These are phyloP conservation scores for Drosophila equinoxialis DNA, from an alignment of 1,140 invertebrate genomes.

Conservation along the genomic window DNA sequence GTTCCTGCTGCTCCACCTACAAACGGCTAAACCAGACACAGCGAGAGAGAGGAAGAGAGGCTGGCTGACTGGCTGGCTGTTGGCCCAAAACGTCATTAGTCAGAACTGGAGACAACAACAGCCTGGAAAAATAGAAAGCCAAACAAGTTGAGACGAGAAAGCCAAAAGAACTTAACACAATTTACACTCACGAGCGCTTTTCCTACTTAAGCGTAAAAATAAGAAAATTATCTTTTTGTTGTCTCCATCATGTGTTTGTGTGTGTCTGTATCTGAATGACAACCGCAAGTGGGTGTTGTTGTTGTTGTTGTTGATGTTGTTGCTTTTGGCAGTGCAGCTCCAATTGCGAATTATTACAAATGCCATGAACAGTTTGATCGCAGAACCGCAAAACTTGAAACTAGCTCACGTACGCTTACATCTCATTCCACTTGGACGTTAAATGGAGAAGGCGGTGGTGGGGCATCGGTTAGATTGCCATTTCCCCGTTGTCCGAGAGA, in stretches of 20 bases:
- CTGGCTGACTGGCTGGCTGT: slow-evolving; percentile 14
- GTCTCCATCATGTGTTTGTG: slow-evolving; percentile 3
- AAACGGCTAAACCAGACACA: slow-evolving; percentile 26
- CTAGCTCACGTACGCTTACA: slow-evolving; percentile 50
- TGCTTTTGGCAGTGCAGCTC: slow-evolving; percentile 47
- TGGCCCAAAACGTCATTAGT: slow-evolving; percentile 71
- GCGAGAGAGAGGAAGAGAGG: slow-evolving; percentile 12
- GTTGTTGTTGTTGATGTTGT: slow-evolving; percentile 16
- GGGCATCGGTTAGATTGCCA: neutral
- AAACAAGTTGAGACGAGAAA: slow-evolving; percentile 54
- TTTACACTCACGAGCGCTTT: slow-evolving; percentile 78
- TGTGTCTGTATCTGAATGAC: slow-evolving; percentile 43
- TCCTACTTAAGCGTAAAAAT: slow-evolving; percentile 69
- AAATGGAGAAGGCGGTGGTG: neutral
- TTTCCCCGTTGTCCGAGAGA: neutral
- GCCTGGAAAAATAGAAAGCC: slow-evolving; percentile 69
- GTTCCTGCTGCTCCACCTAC: slow-evolving; percentile 20
- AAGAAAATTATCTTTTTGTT: slow-evolving; percentile 54
- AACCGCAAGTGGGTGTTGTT: slow-evolving; percentile 72
- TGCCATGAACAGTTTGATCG: slow-evolving; percentile 27
- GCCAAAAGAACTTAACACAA: slow-evolving; percentile 79
- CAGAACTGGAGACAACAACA: slow-evolving; percentile 53
- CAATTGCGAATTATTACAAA: slow-evolving; percentile 71
- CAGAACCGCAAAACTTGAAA: slow-evolving; percentile 66
- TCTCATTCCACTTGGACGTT: slow-evolving; percentile 5